Evolutionary conservation across 2,888 invertebrate species (phyloP).

Genomic region (Xestia ashworthii): DNA sequence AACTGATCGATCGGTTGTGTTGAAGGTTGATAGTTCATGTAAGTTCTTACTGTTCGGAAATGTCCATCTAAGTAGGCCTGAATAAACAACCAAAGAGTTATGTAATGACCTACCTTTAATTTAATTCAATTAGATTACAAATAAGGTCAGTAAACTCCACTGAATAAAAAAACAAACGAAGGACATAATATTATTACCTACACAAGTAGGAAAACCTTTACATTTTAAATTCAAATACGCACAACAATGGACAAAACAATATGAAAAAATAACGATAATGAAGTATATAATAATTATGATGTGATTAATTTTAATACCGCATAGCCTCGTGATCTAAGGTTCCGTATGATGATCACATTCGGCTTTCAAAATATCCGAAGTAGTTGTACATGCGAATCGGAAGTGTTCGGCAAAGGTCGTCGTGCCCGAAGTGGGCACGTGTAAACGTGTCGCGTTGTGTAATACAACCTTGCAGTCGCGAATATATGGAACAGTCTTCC

Average conservation of each 20-base stretch:
- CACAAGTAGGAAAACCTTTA: conserved; percentile 28
- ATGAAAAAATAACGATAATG: conserved; percentile 37
- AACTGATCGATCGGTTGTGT: conserved; percentile 38
- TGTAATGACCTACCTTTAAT: conserved; percentile 11
- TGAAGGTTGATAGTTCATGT: conserved; percentile 48
- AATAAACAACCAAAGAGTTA: conserved; percentile 25
- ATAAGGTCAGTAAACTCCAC: conserved; percentile 16
- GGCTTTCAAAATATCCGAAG: conserved; percentile 82
- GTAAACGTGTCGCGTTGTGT: conserved; percentile 81
- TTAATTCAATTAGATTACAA: conserved; percentile 16
- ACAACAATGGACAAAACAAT: conserved; percentile 31
- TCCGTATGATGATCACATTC: conserved; percentile 82
- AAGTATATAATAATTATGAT: conserved; percentile 32
- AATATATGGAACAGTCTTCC: conserved; percentile 79
- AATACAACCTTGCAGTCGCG: conserved; percentile 88
- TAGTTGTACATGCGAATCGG: conserved; percentile 88
- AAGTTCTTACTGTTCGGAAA: conserved; percentile 26
- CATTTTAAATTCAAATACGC: conserved; percentile 28
- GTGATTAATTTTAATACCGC: conserved; percentile 43
- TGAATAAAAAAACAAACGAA: conserved; percentile 6
- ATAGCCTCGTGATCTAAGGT: conserved; percentile 67
- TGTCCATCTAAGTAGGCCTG: neutral
- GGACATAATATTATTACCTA: conserved; percentile 1
- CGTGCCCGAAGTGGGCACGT: conserved; percentile 79
- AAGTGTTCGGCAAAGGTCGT: conserved; percentile 88